Percentiles rank a stretch among this genome's conserved stretches.
These are phyloP conservation scores for Phataginus tetradactyla DNA, from an alignment of 2,797 vertebrate species.

Conservation along the genomic window DNA sequence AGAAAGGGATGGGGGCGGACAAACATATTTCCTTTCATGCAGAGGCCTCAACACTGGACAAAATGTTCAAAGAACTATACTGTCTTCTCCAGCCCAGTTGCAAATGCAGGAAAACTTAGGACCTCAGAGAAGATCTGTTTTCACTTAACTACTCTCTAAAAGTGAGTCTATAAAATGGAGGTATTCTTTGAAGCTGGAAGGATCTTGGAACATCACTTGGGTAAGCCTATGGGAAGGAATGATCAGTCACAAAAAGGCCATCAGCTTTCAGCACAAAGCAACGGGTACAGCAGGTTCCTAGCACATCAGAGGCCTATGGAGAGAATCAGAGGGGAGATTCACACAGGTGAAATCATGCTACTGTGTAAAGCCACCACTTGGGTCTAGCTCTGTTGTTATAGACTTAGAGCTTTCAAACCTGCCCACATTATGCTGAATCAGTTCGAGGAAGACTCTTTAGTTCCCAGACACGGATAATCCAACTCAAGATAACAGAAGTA, in stretches of 20 bases:
- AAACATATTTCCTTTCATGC: neutral
- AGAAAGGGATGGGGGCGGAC: neutral
- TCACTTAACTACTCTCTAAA: conserved; percentile 4
- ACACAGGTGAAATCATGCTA: neutral
- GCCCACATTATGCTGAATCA: neutral
- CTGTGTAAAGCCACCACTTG: neutral
- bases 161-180: neutral
- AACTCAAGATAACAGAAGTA: conserved; percentile 22
- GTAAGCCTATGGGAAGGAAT: neutral
- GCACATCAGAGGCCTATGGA: neutral
- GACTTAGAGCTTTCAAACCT: neutral
- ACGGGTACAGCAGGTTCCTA: neutral
- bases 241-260: neutral
- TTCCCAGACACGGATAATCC: neutral
- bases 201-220: neutral
- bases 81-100: neutral
- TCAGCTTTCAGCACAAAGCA: neutral
- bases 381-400: neutral
- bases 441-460: neutral
- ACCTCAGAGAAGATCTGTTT: neutral
- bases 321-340: neutral
- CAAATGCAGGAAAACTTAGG: neutral
- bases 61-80: neutral
- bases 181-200: neutral
- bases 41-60: neutral